Conservation (phyloP, 2,113 vertebrate species). For the Saccopteryx leptura region DNA sequence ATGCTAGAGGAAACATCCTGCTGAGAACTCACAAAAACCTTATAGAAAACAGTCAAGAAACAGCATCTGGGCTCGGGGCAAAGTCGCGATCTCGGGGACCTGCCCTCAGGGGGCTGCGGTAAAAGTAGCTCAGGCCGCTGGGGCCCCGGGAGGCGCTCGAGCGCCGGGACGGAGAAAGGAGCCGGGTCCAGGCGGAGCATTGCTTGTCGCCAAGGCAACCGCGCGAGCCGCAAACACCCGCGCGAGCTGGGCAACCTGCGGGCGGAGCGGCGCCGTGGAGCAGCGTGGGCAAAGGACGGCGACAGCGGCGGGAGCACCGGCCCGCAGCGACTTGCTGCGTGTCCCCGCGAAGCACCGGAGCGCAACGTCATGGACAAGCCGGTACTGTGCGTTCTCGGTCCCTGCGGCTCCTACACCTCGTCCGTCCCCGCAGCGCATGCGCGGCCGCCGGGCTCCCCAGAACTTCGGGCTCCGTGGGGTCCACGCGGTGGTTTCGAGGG, state of each 20-base stretch:
- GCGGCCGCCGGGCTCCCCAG: rapidly evolving
- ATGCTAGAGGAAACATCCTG: background rate
- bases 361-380: conserved; percentile 17
- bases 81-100: rapidly evolving
- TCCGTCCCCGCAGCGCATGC: background rate
- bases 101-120: rapidly evolving
- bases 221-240: conserved; percentile 44
- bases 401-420: background rate
- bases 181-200: conserved; percentile 42
- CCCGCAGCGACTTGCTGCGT: rapidly evolving
- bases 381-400: conserved; percentile 2
- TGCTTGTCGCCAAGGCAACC: conserved; percentile 73
- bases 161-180: background rate
- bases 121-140: rapidly evolving
- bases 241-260: rapidly evolving
- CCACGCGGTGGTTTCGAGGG: rapidly evolving
- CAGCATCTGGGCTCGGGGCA: background rate
- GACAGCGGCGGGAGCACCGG: background rate
- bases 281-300: background rate
- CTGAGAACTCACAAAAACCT: background rate
- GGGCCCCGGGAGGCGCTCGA: background rate
- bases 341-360: rapidly evolving
- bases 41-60: background rate
- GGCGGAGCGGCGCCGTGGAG: rapidly evolving
- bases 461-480: rapidly evolving